A percentile compares a stretch with the other conserved stretches of the same genome.
Conservation (phyloP, 2,113 vertebrate genomes). For the Ivindomyrus marchei region DNA sequence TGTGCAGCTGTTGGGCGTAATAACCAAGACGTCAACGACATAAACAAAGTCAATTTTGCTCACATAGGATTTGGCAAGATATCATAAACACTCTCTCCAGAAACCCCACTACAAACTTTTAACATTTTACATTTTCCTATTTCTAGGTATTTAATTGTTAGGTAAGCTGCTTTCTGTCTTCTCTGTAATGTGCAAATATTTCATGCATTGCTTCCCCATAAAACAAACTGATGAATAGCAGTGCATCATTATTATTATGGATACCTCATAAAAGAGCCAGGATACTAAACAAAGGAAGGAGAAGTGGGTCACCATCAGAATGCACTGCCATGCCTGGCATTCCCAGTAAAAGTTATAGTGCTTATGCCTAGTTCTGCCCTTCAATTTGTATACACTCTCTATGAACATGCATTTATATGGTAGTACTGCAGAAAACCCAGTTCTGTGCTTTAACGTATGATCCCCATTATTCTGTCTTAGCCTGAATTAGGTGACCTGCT, state of each 20-base stretch:
- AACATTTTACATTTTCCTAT: background rate
- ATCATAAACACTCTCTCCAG: background rate
- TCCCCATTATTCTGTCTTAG: background rate
- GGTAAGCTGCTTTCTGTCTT: background rate
- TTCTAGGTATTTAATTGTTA: background rate
- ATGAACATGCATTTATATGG: background rate
- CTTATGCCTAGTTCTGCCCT: background rate
- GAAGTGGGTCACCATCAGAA: background rate
- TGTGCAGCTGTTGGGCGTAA: background rate
- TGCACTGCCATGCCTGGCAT: background rate
- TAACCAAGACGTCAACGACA: background rate
- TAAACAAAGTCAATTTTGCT: background rate
- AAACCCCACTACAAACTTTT: background rate
- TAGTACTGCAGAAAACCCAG: background rate
- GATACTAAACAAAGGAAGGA: background rate
- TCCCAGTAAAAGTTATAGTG: background rate
- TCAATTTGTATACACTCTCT: background rate
- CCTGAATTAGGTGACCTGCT: background rate
- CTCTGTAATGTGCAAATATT: background rate
- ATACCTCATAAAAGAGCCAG: background rate
- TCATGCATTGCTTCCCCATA: background rate
- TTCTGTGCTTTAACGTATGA: background rate
- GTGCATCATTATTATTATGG: background rate
- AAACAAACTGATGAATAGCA: background rate
- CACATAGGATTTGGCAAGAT: background rate